Percentiles rank a stretch among this genome's conserved stretches.
Evolutionary conservation across 2,888 invertebrate species (phyloP).

Genomic region (Trichacis sp.): DNA sequence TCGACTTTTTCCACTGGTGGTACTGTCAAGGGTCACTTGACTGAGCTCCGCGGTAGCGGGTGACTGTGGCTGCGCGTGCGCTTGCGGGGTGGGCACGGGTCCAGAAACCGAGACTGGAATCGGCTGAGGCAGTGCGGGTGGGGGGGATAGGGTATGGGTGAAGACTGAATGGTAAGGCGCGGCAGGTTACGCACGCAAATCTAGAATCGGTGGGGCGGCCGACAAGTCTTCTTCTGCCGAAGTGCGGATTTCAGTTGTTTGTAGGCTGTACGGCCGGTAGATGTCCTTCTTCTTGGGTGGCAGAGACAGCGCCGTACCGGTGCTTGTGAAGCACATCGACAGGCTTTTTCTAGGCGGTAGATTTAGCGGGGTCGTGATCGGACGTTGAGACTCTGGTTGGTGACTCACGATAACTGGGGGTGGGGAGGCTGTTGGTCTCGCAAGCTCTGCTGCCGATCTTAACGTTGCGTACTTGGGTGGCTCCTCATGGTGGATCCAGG

Average conservation of each 20-base stretch:
- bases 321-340: conserved; percentile 88
- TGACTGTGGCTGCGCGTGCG: conserved; percentile 53
- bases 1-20: conserved; percentile 49
- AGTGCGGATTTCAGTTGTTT: conserved; percentile 71
- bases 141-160: conserved; percentile 73
- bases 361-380: conserved; percentile 46
- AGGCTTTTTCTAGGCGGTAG: conserved; percentile 74
- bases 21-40: conserved; percentile 41
- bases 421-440: conserved; percentile 52
- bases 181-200: conserved; percentile 88
- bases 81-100: conserved; percentile 55
- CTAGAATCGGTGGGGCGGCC: conserved; percentile 89
- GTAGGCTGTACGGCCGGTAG: conserved; percentile 84
- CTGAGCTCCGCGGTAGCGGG: conserved; percentile 56
- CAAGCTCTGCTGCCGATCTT: conserved; percentile 71
- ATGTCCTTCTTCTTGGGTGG: conserved; percentile 94
- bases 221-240: conserved; percentile 86
- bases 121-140: conserved; percentile 63
- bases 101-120: conserved; percentile 62
- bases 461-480: conserved; percentile 72
- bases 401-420: conserved; percentile 47
- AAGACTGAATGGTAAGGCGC: conserved; percentile 65
- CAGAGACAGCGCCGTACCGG: conserved; percentile 83
- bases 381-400: conserved; percentile 49
- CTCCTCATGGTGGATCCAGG: conserved; percentile 67